Percentiles rank a stretch among this genome's conserved stretches.
phyloP scores from a whole-genome alignment of 2,888 invertebrate genomes.

The Dynastes maya region DNA sequence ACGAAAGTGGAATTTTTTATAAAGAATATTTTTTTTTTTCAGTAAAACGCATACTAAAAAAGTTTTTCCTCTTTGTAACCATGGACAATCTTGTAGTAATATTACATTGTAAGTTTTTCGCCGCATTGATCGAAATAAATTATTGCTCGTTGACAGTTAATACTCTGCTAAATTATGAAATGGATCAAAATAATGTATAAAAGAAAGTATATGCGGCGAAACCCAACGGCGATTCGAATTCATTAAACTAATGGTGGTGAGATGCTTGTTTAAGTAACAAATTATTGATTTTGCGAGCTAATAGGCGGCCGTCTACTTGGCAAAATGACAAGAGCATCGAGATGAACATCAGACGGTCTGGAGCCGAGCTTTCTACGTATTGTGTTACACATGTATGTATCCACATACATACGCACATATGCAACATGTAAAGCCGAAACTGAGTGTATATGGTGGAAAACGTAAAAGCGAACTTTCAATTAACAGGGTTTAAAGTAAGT shows the following conservation, averaged over 20 bases:
- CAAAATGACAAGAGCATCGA: constrained; percentile 35
- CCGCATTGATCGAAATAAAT: background rate
- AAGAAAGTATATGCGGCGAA: too few species aligned
- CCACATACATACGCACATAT: background rate
- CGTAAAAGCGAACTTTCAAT: background rate
- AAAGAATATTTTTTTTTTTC: too few species aligned
- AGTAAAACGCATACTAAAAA: too few species aligned
- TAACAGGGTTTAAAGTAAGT: background rate
- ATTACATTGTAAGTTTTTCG: too few species aligned
- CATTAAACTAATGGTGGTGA: constrained; percentile 12
- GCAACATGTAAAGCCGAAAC: too few species aligned
- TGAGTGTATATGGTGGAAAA: too few species aligned
- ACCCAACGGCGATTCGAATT: background rate
- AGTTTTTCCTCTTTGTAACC: too few species aligned
- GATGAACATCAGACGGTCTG: constrained; percentile 38
- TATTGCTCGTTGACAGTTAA: background rate
- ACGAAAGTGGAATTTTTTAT: too few species aligned
- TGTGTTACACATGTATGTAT: background rate
- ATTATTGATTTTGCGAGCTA: constrained; percentile 31
- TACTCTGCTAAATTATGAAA: too few species aligned
- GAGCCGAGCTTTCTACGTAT: constrained; percentile 13
- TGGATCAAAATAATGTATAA: too few species aligned
- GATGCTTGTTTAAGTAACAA: constrained; percentile 32
- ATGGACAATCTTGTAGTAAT: too few species aligned
- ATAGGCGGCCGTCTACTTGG: constrained; percentile 31